phyloP scores from a whole-genome alignment of 2,113 vertebrate species.

The Urocitellus parryii region DNA sequence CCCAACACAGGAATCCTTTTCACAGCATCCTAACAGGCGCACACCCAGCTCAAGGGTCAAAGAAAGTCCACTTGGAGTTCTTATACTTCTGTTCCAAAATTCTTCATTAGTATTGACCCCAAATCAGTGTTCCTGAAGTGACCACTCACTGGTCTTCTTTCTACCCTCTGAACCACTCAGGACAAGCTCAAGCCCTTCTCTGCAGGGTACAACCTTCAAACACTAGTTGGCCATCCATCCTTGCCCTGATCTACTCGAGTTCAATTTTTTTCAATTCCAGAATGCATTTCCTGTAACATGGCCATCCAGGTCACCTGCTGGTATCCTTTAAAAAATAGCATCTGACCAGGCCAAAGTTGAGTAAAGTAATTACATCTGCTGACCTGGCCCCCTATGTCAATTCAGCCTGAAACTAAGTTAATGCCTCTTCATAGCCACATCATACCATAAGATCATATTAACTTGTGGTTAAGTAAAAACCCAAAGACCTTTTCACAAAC shows the following conservation, averaged over 20 bases:
- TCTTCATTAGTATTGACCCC: neutral
- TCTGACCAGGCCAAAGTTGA: neutral
- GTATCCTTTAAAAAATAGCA: neutral
- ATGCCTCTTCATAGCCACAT: slow-evolving; percentile 20
- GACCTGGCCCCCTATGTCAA: neutral
- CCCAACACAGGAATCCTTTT: slow-evolving; percentile 30
- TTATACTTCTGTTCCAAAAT: neutral
- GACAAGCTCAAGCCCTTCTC: neutral
- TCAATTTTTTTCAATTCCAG: slow-evolving; percentile 5
- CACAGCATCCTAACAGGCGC: slow-evolving; percentile 3
- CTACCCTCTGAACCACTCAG: neutral
- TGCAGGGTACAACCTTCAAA: neutral
- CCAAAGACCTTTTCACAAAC: slow-evolving; percentile 44
- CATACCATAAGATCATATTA: neutral
- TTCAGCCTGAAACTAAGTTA: neutral
- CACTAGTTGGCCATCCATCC: too few species aligned
- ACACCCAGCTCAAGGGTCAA: neutral
- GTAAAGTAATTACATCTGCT: neutral
- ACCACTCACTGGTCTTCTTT: neutral
- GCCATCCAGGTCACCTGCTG: neutral
- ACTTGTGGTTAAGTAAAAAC: slow-evolving; percentile 38
- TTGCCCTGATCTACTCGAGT: neutral
- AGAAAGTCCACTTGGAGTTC: neutral
- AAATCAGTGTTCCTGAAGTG: neutral
- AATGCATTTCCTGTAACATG: neutral